Evolutionary conservation across 2,888 invertebrate genomes (phyloP), one percentile per base, ranked within the genome.

Genomic region (Pammene aurita): DNA sequence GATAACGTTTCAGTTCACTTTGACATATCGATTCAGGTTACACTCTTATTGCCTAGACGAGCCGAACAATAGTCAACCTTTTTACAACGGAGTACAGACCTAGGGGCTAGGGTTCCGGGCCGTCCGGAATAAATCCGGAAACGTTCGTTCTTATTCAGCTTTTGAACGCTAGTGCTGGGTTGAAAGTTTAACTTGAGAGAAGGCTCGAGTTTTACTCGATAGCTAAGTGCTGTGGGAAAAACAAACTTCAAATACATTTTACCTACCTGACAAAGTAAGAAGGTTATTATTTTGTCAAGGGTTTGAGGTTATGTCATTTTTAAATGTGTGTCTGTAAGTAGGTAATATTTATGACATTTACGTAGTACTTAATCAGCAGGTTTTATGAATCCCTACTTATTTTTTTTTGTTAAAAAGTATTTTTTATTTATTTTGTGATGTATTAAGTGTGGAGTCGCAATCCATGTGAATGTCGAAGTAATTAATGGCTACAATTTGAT

Each of bases 1-100:
- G 60, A 66, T 60, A 66, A 18, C 16, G 35, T 66, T 66, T 52
- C 35, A 18, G 35, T 34, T 66, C n/a, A 54, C 66, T 60, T 60
- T 66, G 66, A 54, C 60, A 66, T 62, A 62, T 62, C 41, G 52
- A 52, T 52, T 62, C 50, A 62, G 50, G 38, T 41, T 16, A 6
- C 48, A 61, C 46, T 42, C 13, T 50, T 48, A 48, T 34, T 16
- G 35, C 26, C 35, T 60, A 16, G 35, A 48, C 14, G 11, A 10
- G 46, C 14, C 13, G 14, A 38, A 35, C 46, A 56, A 66, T 52
- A 52, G 50, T 66, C 34, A 42, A 66, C 34, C 66, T 57, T 58
- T 18, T 62, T 26, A 50, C 62, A 41, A 62, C 10, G 14, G n/a
- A 26, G 26, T 9, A 41, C 41, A 10, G n/a, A 41, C 10, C 50